These are phyloP conservation scores for Sanderia malayensis DNA, from an alignment of 30 jellyfish, hydroid and myxozoan genomes.

Conservation along the genomic window DNA sequence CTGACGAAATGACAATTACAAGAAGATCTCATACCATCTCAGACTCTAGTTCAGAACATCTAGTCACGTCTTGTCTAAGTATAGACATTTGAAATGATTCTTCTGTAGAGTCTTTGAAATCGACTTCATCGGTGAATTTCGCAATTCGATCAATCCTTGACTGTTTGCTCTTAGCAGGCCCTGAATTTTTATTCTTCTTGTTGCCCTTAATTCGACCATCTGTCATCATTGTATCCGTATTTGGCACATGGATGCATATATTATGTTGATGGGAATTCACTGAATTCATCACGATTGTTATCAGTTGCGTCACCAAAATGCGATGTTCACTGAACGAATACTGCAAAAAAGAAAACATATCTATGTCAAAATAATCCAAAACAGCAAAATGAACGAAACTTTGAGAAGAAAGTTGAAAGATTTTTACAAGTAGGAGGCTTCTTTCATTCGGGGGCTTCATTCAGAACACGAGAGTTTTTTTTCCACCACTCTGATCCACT, in stretches of 20 bases:
- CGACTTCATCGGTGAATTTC: not conserved
- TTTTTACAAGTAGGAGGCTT: too few relatives aligned
- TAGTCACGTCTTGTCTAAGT: not conserved
- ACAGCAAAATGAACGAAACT: not conserved
- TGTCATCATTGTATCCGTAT: slow-evolving; percentile 12
- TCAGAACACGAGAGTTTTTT: too few relatives aligned
- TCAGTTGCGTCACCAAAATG: slow-evolving; percentile 14
- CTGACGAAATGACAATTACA: too few relatives aligned
- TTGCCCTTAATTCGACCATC: slow-evolving; percentile 25
- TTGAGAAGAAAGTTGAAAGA: too few relatives aligned
- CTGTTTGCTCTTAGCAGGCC: not conserved
- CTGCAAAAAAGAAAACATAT: slow-evolving; percentile 15
- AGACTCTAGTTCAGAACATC: too few relatives aligned
- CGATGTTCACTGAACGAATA: slow-evolving; percentile 34
- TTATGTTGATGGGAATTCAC: slow-evolving; percentile 57
- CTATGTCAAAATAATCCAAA: not conserved
- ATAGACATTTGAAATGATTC: not conserved
- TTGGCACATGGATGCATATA: slow-evolving; percentile 18
- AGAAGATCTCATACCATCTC: too few relatives aligned
- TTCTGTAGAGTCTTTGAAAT: not conserved
- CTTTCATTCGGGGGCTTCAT: too few relatives aligned
- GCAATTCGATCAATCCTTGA: slow-evolving; percentile 1
- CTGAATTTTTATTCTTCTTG: slow-evolving; percentile 10
- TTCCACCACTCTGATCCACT: too few relatives aligned
- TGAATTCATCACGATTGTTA: slow-evolving; percentile 40